Base-by-base conservation (phyloP, 2,888 invertebrate genomes). In the Drosophila cognata region DNA sequence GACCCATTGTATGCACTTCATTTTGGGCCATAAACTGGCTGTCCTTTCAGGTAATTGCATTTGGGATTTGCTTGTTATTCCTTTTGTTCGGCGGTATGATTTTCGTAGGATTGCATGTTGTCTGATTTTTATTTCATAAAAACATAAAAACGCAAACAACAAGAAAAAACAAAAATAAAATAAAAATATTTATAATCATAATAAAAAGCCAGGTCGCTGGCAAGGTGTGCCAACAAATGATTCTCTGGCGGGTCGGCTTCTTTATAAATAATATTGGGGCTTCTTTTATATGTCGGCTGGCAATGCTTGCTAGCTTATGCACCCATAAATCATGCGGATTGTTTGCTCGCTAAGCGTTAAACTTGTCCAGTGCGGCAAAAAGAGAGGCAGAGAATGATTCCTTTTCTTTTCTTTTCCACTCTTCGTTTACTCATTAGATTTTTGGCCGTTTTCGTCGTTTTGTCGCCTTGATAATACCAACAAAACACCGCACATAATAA, bases 351-450 rank as follows among this genome's bases (percentile, higher is more conserved):
- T 76, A 50, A 68, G 77, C 75, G 52, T 60, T 61, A 57, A 74
- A 60, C 71, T 71, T 74, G 46, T 43, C 11, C 11, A 43, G 43
- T 21, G 38, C 38, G 28, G 29, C 36, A n/a, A 38, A 38, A 2
- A 56, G 36, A 56, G 36, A 4, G 41, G n/a, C 10, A 10, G 21
- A n/a, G 21, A 43, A 43, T 21, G 43, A 43, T 43, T 11, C 21
- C 11, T 2, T 43, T 43, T 18, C 41, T 25, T 43, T 51, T 59
- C 21, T 29, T 48, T 41, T 56, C 38, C 28, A 13, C 57, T 64
- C 43, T 79, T 74, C 78, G 79, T 75, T 84, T 82, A 79, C 86
- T 82, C 84, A 85, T 87, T 85, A 86, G 82, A 84, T 84, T 80
- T 69, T 79, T 69, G 71, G 68, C 63, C 74, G 62, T 69, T 74